Evolutionary conservation across 64 coral and sea anemone species (phyloP).

Genomic region (Stichodactyla mertensii): DNA sequence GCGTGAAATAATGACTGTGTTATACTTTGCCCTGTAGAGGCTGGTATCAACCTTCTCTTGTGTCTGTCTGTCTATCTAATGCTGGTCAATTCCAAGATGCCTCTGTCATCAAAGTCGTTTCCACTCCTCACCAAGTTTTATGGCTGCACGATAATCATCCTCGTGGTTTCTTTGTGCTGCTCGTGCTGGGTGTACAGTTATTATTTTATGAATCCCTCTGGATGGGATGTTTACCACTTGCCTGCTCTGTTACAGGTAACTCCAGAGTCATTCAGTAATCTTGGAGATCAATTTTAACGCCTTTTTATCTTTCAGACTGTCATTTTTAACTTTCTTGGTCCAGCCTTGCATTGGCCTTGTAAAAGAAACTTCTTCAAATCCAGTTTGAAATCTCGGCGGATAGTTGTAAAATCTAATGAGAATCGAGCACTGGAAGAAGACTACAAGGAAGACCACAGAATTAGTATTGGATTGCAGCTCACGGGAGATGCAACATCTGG

Average conservation of each 20-base stretch:
- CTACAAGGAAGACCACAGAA: background rate
- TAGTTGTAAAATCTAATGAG: background rate
- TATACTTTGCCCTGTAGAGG: conserved; percentile 52
- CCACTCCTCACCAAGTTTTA: conserved; percentile 95
- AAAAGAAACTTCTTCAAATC: background rate
- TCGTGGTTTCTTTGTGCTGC: conserved; percentile 71
- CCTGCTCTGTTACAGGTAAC: conserved; percentile 54
- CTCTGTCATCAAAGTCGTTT: conserved; percentile 67
- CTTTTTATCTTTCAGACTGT: background rate
- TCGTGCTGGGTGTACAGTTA: conserved; percentile 70
- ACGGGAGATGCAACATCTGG: background rate
- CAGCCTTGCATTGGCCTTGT: background rate
- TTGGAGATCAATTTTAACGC: background rate
- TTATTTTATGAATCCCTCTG: conserved; percentile 84
- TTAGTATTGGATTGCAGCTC: background rate
- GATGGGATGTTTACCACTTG: conserved; percentile 64
- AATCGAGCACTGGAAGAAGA: background rate
- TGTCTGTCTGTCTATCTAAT: conserved; percentile 86
- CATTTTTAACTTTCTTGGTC: background rate
- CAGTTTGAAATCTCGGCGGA: background rate
- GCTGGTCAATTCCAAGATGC: conserved; percentile 86
- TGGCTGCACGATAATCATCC: conserved; percentile 86
- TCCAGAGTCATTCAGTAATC: background rate
- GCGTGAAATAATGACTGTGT: background rate
- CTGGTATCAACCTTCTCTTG: conserved; percentile 86